A percentile compares a stretch with the other conserved stretches of the same genome.
Evolutionary conservation across 1,140 invertebrate genomes (phyloP).

Genomic region (Gonioctena quinquepunctata): DNA sequence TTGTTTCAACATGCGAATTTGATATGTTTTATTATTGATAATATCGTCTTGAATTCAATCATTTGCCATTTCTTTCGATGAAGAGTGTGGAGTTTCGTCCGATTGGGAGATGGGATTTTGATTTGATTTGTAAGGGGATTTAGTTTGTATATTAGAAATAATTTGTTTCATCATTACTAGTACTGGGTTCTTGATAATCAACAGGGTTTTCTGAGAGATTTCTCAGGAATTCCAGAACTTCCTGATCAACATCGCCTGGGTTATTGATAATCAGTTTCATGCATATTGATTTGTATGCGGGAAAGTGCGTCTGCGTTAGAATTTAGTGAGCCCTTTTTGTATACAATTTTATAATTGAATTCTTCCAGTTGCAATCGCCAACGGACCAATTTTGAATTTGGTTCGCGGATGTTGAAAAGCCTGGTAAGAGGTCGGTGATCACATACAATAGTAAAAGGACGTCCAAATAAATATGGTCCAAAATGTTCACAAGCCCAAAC

Average conservation of each 20-base stretch:
- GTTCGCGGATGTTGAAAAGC: constrained; percentile 55
- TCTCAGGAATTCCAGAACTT: too few relatives aligned
- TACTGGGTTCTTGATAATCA: too few relatives aligned
- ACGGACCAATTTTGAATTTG: constrained; percentile 31
- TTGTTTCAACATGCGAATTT: not conserved
- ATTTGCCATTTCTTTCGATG: not conserved
- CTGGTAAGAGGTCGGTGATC: constrained; percentile 33
- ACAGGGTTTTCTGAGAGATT: too few relatives aligned
- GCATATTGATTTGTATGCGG: not conserved
- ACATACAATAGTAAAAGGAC: constrained; percentile 27
- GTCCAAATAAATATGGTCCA: constrained; percentile 31
- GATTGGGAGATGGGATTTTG: not conserved
- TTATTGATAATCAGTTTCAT: not conserved
- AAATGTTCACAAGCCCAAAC: constrained; percentile 37
- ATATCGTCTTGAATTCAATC: not conserved
- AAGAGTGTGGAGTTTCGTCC: not conserved
- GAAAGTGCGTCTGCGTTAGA: not conserved
- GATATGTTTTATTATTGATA: not conserved
- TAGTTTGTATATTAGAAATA: not conserved
- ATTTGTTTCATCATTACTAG: not conserved
- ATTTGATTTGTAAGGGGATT: not conserved
- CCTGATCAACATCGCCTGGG: too few relatives aligned
- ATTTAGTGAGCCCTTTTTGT: not conserved
- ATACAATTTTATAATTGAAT: not conserved
- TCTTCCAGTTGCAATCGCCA: not conserved